Conservation (phyloP, 2,797 vertebrate species). For the Epinephelus malabaricus region DNA sequence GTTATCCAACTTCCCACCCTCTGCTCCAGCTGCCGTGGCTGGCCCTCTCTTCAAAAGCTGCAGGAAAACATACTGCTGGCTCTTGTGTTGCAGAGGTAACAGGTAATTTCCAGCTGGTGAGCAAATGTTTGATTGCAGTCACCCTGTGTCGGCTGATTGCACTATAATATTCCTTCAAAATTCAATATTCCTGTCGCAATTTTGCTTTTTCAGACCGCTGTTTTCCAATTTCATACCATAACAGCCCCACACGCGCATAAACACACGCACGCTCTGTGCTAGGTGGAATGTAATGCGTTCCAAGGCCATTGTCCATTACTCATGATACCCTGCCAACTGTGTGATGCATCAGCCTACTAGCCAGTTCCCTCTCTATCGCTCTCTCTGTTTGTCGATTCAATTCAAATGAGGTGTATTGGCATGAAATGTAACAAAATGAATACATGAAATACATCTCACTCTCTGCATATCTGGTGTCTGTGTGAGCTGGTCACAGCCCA, state of each 20-base stretch:
- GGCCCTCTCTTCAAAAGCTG: slow-evolving; percentile 6
- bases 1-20: slow-evolving; percentile 2
- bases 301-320: slow-evolving; percentile 55
- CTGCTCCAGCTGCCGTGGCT: not conserved
- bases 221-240: slow-evolving; percentile 39
- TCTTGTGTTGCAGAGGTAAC: slow-evolving; percentile 19
- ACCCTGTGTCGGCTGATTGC: slow-evolving; percentile 19
- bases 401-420: slow-evolving; percentile 52
- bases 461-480: not conserved
- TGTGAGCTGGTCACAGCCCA: slow-evolving; percentile 17
- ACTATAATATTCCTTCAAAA: slow-evolving; percentile 38
- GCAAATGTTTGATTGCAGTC: slow-evolving; percentile 38
- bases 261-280: slow-evolving; percentile 16
- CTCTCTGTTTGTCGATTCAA: slow-evolving; percentile 28
- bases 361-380: slow-evolving; percentile 5
- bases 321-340: slow-evolving; percentile 49
- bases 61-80: not conserved
- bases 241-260: slow-evolving; percentile 7
- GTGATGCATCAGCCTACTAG: slow-evolving; percentile 29
- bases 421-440: slow-evolving; percentile 49
- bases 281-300: slow-evolving; percentile 45
- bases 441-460: slow-evolving; percentile 5
- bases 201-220: slow-evolving; percentile 20
- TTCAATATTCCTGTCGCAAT: slow-evolving; percentile 34
- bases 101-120: slow-evolving; percentile 28